These are phyloP conservation scores for Cyanoderma ruficeps DNA, from an alignment of 2,113 vertebrate species.

Conservation along the genomic window DNA sequence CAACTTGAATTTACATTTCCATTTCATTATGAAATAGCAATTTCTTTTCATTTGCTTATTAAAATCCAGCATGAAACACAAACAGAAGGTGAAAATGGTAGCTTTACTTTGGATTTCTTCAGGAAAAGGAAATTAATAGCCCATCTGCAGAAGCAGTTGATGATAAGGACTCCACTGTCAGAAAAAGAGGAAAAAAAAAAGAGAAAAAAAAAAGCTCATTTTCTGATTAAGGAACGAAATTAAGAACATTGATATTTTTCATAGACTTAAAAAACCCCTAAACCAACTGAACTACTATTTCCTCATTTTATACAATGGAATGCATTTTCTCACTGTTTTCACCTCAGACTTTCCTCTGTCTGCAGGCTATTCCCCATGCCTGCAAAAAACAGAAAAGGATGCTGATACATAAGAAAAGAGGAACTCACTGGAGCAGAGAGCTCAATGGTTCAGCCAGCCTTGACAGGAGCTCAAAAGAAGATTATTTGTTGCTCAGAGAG, in stretches of 20 bases:
- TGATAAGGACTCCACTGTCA: neutral
- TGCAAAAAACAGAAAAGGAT: neutral
- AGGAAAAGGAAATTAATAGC: neutral
- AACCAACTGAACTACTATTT: neutral
- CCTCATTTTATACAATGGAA: neutral
- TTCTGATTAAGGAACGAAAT: neutral
- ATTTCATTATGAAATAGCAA: neutral
- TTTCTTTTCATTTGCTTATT: neutral
- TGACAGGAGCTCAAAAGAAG: neutral
- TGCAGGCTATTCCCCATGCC: neutral
- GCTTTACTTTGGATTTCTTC: neutral
- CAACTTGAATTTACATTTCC: neutral
- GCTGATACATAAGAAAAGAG: neutral
- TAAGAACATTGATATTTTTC: neutral
- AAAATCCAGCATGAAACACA: neutral
- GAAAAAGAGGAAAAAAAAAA: too few relatives aligned
- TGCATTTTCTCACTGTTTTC: neutral
- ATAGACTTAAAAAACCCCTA: neutral
- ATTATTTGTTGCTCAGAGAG: neutral
- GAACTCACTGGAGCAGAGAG: neutral
- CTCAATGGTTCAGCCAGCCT: neutral
- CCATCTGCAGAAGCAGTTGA: neutral
- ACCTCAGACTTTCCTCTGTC: neutral
- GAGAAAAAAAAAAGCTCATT: too few relatives aligned
- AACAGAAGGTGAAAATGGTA: neutral